Conservation (phyloP, 1,140 invertebrate species). For the Penaeus vannamei region DNA sequence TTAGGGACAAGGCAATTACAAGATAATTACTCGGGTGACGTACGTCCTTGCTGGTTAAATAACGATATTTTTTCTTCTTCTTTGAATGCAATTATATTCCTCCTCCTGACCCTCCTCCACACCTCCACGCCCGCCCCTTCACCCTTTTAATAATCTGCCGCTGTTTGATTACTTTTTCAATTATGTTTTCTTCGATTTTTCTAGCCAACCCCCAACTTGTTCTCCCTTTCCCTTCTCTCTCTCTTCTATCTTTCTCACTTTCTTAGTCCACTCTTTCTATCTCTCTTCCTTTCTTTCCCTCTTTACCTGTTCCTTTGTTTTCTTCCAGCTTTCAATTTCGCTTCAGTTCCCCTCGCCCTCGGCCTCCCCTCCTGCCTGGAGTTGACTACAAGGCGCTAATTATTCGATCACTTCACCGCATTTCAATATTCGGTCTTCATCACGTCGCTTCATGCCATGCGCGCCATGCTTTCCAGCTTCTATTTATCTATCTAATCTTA, state of each 20-base stretch:
- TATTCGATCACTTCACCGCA: background rate
- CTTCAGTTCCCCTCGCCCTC: background rate
- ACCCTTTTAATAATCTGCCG: too few species aligned
- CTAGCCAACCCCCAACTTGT: background rate
- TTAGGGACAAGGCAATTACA: too few species aligned
- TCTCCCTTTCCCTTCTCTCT: background rate
- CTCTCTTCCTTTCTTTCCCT: background rate
- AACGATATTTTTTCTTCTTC: too few species aligned
- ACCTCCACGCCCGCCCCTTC: too few species aligned
- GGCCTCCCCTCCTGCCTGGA: background rate
- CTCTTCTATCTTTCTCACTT: background rate
- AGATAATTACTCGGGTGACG: too few species aligned
- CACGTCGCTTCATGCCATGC: too few species aligned
- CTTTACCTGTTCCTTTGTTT: background rate
- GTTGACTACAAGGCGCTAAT: background rate
- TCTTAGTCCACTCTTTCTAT: background rate
- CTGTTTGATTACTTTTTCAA: background rate
- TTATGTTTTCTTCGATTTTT: slow-evolving; percentile 3
- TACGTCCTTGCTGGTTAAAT: too few species aligned
- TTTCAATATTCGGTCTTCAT: too few species aligned
- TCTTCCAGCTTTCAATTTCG: background rate
- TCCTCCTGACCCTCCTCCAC: too few species aligned
- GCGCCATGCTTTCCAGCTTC: too few species aligned
- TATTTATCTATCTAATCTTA: too few species aligned
- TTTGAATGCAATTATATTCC: too few species aligned